A percentile compares a stretch with the other conserved stretches of the same genome.
These are phyloP conservation scores for Andrena camellia DNA, from an alignment of 2,888 invertebrate genomes.

Conservation along the genomic window DNA sequence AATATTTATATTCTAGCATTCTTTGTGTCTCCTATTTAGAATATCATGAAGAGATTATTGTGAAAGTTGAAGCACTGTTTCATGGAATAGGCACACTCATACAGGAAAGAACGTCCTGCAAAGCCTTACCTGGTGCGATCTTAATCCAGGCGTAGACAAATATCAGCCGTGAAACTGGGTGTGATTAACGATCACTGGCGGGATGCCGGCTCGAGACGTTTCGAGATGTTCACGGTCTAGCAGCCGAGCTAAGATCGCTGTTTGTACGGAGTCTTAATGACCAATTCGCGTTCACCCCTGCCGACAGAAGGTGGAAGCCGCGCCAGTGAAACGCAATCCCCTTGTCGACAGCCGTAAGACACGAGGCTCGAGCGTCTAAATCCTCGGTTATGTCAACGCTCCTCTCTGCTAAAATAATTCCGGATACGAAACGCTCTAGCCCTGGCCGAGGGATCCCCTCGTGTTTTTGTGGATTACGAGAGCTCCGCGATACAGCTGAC, in stretches of 20 bases:
- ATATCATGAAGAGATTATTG: not conserved
- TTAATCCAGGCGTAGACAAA: constrained; percentile 31
- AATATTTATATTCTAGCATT: too few relatives aligned
- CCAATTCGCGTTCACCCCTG: constrained; percentile 62
- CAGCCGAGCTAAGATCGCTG: constrained; percentile 49
- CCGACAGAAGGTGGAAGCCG: constrained; percentile 24
- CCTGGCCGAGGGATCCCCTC: constrained; percentile 13
- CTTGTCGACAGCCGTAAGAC: constrained; percentile 62
- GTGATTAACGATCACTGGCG: constrained; percentile 57
- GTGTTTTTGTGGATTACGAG: constrained; percentile 46
- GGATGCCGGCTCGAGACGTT: constrained; percentile 43
- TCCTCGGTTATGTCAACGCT: constrained; percentile 68
- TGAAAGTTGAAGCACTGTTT: not conserved
- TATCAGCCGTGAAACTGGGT: constrained; percentile 5
- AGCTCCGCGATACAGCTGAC: constrained; percentile 1
- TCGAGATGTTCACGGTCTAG: constrained; percentile 44
- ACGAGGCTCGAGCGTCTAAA: constrained; percentile 60
- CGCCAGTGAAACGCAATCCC: constrained; percentile 56
- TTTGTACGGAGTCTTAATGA: constrained; percentile 69
- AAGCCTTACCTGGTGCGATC: constrained; percentile 8
- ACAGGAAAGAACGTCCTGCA: not conserved
- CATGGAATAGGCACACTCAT: not conserved
- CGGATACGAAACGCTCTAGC: constrained; percentile 33
- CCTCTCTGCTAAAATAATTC: constrained; percentile 65
- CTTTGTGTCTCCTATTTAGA: too few relatives aligned